Evolutionary conservation across 2,113 vertebrate genomes (phyloP).

Genomic region (Tychaedon coryphoeus): DNA sequence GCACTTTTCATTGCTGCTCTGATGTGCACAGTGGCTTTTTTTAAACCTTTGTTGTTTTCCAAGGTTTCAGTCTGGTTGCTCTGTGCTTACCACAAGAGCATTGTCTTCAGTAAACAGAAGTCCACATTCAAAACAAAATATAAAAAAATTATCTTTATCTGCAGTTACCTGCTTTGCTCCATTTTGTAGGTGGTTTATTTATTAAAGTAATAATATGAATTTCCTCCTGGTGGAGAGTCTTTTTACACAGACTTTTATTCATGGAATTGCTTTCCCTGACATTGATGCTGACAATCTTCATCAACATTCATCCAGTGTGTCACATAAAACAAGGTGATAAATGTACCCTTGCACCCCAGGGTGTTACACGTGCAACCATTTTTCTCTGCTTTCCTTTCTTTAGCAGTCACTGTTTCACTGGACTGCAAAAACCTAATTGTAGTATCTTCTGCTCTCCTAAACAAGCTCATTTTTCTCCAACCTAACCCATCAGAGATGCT

Average conservation of each 20-base stretch:
- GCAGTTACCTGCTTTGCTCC: not conserved
- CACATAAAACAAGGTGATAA: slow-evolving; percentile 46
- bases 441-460: slow-evolving; percentile 56
- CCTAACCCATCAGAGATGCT: slow-evolving; percentile 47
- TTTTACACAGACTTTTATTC: not conserved
- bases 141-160: not conserved
- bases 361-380: not conserved
- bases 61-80: not conserved
- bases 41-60: not conserved
- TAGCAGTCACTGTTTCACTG: not conserved
- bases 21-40: not conserved
- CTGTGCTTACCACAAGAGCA: rapidly evolving
- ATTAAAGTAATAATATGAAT: not conserved
- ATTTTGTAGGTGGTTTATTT: not conserved
- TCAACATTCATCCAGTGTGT: slow-evolving; percentile 20
- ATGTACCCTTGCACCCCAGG: slow-evolving; percentile 11
- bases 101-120: not conserved
- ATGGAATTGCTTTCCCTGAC: not conserved
- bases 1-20: not conserved
- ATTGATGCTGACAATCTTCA: slow-evolving; percentile 14
- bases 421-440: slow-evolving; percentile 50
- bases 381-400: slow-evolving; percentile 9
- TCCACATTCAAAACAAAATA: not conserved
- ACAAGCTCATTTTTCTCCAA: slow-evolving; percentile 62
- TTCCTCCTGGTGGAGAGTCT: not conserved